Conservation (phyloP, 2,113 vertebrate species). For the Corydoras sp. region DNA sequence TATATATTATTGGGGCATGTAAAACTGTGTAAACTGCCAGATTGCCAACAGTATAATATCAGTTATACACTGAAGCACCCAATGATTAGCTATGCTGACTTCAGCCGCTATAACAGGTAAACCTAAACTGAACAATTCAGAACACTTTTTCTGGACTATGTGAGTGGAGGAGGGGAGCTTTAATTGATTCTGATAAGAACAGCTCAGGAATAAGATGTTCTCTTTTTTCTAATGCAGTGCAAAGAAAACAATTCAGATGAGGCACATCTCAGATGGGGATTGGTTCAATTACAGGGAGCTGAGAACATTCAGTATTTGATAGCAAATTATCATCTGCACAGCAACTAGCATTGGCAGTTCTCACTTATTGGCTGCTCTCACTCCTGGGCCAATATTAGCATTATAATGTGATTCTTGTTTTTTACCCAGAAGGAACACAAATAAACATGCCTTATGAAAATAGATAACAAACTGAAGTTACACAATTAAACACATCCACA, state of each 20-base stretch:
- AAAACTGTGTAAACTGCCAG: no score
- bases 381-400: constrained; percentile 4
- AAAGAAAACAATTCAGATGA: constrained; percentile 11
- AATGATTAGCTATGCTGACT: constrained; percentile 13
- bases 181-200: neutral
- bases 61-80: neutral
- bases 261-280: constrained; percentile 16
- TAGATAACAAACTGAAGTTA: neutral
- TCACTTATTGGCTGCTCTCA: neutral
- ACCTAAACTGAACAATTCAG: no score
- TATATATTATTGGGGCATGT: no score
- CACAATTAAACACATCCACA: neutral
- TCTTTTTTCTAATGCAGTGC: neutral
- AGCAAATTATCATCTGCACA: constrained; percentile 1
- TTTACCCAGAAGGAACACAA: neutral
- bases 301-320: constrained; percentile 13
- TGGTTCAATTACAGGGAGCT: constrained; percentile 9
- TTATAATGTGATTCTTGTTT: constrained; percentile 15
- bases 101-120: no score
- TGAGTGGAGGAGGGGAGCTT: neutral
- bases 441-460: neutral
- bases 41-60: neutral
- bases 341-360: no score
- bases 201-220: constrained; percentile 20
- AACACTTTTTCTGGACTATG: no score